Evolutionary conservation across 37 sponge, comb jelly and placozoan genomes (phyloP).

Genomic region (Mnemiopsis leidyi): DNA sequence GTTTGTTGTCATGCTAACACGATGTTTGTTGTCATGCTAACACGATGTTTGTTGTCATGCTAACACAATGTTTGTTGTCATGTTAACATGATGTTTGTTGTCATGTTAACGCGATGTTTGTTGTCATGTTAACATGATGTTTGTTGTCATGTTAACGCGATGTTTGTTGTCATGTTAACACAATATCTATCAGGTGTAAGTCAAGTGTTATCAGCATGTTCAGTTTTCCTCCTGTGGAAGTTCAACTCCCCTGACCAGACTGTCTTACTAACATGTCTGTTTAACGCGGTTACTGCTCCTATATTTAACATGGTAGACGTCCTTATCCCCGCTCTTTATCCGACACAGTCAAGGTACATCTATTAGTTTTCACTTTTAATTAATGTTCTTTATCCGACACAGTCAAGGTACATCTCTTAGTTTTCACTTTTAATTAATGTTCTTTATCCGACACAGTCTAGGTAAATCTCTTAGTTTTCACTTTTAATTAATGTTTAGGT

Average conservation of each 20-base stretch:
- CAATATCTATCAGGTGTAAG: slow-evolving; percentile 54
- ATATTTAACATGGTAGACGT: slow-evolving; percentile 67
- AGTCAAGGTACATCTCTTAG: background rate
- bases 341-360: background rate
- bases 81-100: too few species aligned
- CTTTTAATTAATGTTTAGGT: background rate
- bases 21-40: too few species aligned
- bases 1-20: too few species aligned
- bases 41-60: too few species aligned
- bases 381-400: background rate
- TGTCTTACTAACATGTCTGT: slow-evolving; percentile 68
- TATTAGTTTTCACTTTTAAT: background rate
- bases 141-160: too few species aligned
- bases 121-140: too few species aligned
- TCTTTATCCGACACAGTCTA: background rate
- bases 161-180: too few species aligned
- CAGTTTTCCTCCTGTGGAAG: slow-evolving; percentile 69
- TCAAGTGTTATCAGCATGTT: slow-evolving; percentile 66
- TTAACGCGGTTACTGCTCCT: slow-evolving; percentile 68
- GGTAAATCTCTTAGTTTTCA: background rate
- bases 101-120: too few species aligned
- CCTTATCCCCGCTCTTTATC: slow-evolving; percentile 50
- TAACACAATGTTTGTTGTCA: too few species aligned
- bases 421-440: background rate
- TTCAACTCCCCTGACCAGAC: slow-evolving; percentile 46